Conservation (phyloP, 2,113 vertebrate genomes). For the Antechinus stuartii region DNA sequence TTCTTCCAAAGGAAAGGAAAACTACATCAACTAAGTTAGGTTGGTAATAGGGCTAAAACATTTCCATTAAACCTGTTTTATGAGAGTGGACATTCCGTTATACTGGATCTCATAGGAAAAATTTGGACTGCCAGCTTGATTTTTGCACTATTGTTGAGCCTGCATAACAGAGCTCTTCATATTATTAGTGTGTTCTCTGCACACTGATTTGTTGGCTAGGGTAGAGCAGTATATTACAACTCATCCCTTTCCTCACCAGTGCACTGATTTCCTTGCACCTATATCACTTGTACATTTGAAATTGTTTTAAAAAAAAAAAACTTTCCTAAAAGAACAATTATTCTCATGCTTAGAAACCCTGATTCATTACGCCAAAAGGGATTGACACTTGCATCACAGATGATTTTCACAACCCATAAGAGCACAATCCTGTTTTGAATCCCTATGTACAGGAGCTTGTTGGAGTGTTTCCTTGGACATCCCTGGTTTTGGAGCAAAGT, state of each 20-base stretch:
- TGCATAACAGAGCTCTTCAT: background rate
- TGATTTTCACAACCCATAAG: background rate
- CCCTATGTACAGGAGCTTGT: background rate
- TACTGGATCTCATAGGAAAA: background rate
- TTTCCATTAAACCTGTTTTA: constrained; percentile 15
- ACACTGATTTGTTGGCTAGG: background rate
- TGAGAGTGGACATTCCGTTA: background rate
- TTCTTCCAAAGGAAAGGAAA: background rate
- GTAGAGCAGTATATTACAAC: background rate
- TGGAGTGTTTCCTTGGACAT: background rate
- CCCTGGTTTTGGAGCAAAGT: background rate
- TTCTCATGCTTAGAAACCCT: background rate
- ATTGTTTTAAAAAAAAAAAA: constrained; percentile 1
- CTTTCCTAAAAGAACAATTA: background rate
- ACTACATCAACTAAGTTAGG: background rate
- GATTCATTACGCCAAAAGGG: background rate
- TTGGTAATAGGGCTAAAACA: background rate
- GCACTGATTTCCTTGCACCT: background rate
- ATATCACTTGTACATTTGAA: background rate
- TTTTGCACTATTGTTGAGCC: background rate
- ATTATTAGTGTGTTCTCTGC: background rate
- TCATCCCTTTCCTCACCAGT: background rate
- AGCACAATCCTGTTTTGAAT: background rate
- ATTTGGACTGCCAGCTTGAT: background rate
- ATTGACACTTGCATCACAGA: background rate